Conservation (phyloP, 1,140 invertebrate species). For the Drosophila parabipectinata region DNA sequence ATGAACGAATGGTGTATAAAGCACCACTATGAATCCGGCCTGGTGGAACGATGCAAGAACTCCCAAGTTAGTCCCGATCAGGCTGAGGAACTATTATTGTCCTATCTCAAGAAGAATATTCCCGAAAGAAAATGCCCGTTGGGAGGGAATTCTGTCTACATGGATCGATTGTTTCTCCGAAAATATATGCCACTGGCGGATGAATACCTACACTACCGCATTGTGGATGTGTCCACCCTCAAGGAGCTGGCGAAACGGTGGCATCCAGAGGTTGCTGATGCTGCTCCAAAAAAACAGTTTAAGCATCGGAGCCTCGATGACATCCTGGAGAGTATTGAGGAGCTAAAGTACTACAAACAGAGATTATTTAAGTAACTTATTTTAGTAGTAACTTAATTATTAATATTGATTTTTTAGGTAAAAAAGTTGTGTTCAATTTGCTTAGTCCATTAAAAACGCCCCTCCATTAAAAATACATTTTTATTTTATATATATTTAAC, state of each 20-base stretch:
- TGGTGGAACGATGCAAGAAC: conserved; percentile 88
- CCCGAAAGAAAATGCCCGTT: conserved; percentile 89
- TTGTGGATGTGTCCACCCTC: conserved; percentile 95
- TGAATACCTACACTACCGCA: conserved; percentile 95
- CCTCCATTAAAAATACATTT: not conserved
- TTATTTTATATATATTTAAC: not conserved
- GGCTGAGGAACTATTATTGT: conserved; percentile 90
- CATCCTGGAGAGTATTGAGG: conserved; percentile 93
- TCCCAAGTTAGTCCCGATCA: conserved; percentile 88
- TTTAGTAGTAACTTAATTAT: no score
- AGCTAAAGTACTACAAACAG: conserved; percentile 90
- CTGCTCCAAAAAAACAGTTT: conserved; percentile 87
- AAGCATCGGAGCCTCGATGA: conserved; percentile 92
- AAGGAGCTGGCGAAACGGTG: conserved; percentile 94
- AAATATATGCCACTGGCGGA: conserved; percentile 91
- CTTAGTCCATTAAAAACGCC: not conserved
- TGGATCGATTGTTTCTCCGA: conserved; percentile 91
- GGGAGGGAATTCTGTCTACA: conserved; percentile 95
- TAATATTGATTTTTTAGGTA: no score
- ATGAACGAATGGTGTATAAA: conserved; percentile 94
- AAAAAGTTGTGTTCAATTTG: not conserved
- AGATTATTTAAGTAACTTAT: conserved; percentile 85
- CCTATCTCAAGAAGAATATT: conserved; percentile 90
- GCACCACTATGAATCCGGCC: conserved; percentile 90
- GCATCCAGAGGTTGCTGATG: conserved; percentile 87